Conservation (phyloP, 2,113 vertebrate species). For the Galeopterus variegatus region DNA sequence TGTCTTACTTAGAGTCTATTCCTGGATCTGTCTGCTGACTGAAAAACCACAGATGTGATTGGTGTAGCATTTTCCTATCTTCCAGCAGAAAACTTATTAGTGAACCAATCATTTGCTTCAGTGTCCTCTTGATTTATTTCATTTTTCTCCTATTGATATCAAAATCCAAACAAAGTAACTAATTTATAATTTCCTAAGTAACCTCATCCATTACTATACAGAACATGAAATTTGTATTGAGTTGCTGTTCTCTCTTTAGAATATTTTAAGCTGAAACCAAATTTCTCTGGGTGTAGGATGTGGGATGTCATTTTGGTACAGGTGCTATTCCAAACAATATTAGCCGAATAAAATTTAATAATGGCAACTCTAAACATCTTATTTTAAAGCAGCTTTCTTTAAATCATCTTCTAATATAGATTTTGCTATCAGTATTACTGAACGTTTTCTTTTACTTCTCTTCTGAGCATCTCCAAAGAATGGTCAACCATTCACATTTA, state of each 20-base stretch:
- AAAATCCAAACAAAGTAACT: conserved; percentile 2
- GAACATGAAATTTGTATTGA: background rate
- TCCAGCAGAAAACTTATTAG: background rate
- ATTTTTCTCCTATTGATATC: conserved; percentile 25
- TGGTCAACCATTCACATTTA: background rate
- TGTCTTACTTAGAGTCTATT: conserved; percentile 64
- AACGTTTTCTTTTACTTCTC: background rate
- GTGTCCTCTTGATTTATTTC: conserved; percentile 26
- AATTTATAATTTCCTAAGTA: background rate
- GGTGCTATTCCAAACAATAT: background rate
- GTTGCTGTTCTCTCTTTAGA: background rate
- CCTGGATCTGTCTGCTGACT: conserved; percentile 23
- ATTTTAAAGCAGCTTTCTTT: background rate
- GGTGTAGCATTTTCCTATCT: background rate
- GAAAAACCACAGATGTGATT: conserved; percentile 54
- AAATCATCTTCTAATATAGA: background rate
- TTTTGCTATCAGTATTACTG: background rate
- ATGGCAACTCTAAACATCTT: background rate
- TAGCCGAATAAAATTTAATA: background rate
- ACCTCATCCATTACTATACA: background rate
- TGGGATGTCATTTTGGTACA: background rate
- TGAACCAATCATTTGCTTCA: conserved; percentile 6
- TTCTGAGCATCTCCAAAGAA: conserved; percentile 8
- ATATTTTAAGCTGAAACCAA: conserved; percentile 40
- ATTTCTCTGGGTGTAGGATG: background rate